phyloP scores from a whole-genome alignment of 1,140 invertebrate species.

The Leptestheria dahalacensis region DNA sequence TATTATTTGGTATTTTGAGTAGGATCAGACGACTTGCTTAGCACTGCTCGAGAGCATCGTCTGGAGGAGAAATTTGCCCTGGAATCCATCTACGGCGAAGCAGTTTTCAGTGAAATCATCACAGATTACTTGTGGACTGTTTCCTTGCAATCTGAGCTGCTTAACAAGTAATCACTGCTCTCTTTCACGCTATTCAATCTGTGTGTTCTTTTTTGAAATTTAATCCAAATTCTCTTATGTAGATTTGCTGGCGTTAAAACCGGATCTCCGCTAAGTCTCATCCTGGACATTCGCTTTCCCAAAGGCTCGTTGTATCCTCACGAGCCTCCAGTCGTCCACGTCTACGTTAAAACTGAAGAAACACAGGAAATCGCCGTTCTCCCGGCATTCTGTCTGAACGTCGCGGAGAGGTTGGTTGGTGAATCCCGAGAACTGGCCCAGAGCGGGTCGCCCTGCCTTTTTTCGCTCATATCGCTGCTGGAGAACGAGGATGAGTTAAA shows the following conservation, averaged over 20 bases:
- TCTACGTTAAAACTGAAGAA: constrained; percentile 37
- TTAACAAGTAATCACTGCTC: constrained; percentile 35
- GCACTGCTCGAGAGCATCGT: constrained; percentile 38
- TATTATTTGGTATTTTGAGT: not conserved
- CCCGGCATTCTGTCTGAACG: constrained; percentile 40
- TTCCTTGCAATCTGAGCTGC: constrained; percentile 21
- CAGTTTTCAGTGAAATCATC: constrained; percentile 45
- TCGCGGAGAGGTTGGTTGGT: constrained; percentile 42
- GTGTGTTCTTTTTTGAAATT: no score
- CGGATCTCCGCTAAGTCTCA: constrained; percentile 53
- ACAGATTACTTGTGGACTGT: constrained; percentile 46
- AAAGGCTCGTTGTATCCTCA: constrained; percentile 46
- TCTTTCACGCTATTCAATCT: no score
- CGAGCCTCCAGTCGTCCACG: constrained; percentile 47
- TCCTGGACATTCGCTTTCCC: constrained; percentile 55
- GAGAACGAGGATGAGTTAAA: constrained; percentile 3
- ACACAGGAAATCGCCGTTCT: constrained; percentile 31
- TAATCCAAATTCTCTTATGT: no score
- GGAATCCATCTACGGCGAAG: constrained; percentile 50
- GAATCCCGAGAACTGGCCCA: constrained; percentile 44
- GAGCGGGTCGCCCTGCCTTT: constrained; percentile 48
- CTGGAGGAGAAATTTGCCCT: constrained; percentile 51
- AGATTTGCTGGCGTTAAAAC: no score
- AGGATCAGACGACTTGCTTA: constrained; percentile 24
- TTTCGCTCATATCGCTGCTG: constrained; percentile 47